Base-by-base conservation (phyloP, 2,888 invertebrate genomes). In the Drosophila cyrtoloma region DNA sequence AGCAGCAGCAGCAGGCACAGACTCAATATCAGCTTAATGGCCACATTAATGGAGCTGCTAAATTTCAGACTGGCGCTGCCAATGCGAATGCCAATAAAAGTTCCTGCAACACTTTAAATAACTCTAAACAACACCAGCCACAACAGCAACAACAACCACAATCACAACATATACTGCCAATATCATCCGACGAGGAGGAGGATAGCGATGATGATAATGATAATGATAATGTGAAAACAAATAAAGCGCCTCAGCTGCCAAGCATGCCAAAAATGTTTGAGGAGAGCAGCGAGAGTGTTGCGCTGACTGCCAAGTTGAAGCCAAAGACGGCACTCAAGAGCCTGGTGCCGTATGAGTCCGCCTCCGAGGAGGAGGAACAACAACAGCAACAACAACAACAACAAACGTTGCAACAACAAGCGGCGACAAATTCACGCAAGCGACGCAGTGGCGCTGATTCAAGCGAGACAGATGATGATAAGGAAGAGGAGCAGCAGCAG, bases 271-370 rank as follows among this genome's bases (percentile, higher is more conserved):
- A 90, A 63, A 83, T 93, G 68, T 84, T 83, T 63, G 84, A 68
- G 22, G 82, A 84, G 47, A 47, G 47, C n/a, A 65, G 61, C 64
- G 71, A 65, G 0, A 63, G 42, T 30, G 72, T 70, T 50, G 69
- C 69, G 12, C 81, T 63, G 64, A 77, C 79, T 81, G 79, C 79
- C 72, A 79, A 81, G 77, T 72, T 81, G 70, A 79, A 81, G 79
- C 86, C 85, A 81, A 84, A 86, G 75, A 65, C 85, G 74, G 84
- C 86, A 35, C 74, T 89, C 2, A 93, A 92, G 73, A 93, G 93
- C 70, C 93, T 95, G 64, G 95, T 95, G 67, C 95, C 95, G 30
- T 95, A 95, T 82, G 95, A 95, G 84, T 94, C 94, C 0, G 95
- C 95, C 85, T 95, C 95, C 0, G 95, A 92, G 39, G 93, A 93